phyloP scores from a whole-genome alignment of 2,888 invertebrate genomes.

The Sarcophaga subvicina region DNA sequence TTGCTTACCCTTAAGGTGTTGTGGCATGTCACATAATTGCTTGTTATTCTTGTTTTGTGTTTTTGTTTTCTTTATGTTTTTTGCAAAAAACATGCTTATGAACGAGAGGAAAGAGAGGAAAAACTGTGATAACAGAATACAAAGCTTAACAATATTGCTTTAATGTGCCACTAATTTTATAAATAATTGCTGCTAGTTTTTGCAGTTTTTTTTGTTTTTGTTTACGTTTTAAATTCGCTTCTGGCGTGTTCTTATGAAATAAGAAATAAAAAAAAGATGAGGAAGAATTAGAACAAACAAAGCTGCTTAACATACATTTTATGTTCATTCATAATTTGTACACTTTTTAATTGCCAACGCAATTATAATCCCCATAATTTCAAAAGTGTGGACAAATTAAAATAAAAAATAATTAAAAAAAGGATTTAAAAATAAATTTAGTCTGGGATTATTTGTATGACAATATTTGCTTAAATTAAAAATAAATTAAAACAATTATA shows the following conservation, averaged over 20 bases:
- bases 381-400: too few relatives aligned
- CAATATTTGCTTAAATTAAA: too few relatives aligned
- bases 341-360: slow-evolving; percentile 16
- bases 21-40: slow-evolving; percentile 63
- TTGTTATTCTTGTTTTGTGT: neutral
- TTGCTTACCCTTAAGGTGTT: slow-evolving; percentile 64
- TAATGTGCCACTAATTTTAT: slow-evolving; percentile 50
- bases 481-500: too few relatives aligned
- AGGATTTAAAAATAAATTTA: too few relatives aligned
- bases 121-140: neutral
- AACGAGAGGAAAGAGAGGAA: too few relatives aligned
- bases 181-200: slow-evolving; percentile 21
- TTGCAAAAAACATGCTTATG: too few relatives aligned
- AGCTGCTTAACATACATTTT: slow-evolving; percentile 24
- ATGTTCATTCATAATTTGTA: slow-evolving; percentile 8
- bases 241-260: slow-evolving; percentile 43
- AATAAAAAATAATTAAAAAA: too few relatives aligned
- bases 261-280: neutral
- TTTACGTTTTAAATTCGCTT: slow-evolving; percentile 46
- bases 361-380: neutral
- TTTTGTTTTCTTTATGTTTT: too few relatives aligned
- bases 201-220: slow-evolving; percentile 4
- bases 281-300: neutral
- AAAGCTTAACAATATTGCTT: slow-evolving; percentile 2
- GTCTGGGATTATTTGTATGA: too few relatives aligned